A percentile compares a stretch with the other conserved stretches of the same genome.
These are phyloP conservation scores for Sporophila hypoxantha DNA, from an alignment of 2,113 vertebrate genomes.

Conservation along the genomic window DNA sequence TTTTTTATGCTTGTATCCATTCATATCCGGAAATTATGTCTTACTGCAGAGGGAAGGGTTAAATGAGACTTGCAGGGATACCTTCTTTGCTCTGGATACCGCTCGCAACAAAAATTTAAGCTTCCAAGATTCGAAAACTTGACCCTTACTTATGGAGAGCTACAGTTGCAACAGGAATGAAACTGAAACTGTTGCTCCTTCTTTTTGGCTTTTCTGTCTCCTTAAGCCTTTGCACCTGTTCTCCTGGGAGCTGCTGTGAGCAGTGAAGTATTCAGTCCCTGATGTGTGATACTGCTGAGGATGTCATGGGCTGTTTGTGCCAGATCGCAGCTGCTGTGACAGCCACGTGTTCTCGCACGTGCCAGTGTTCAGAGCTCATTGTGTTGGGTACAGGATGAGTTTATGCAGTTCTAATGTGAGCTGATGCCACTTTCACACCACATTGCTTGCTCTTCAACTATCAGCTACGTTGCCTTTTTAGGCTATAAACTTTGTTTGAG, in stretches of 20 bases:
- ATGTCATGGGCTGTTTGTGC: not conserved
- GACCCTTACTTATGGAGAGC: not conserved
- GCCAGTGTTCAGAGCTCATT: not conserved
- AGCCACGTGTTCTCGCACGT: rapidly evolving
- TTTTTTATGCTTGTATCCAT: not conserved
- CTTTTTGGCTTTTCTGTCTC: not conserved
- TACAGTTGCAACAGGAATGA: not conserved
- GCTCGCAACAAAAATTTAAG: not conserved
- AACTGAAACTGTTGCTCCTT: not conserved
- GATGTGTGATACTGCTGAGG: not conserved
- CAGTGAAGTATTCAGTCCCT: not conserved
- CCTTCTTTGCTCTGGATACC: not conserved
- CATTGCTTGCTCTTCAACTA: not conserved
- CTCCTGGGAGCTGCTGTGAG: not conserved
- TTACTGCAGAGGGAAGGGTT: not conserved
- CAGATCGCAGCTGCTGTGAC: not conserved
- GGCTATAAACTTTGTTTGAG: not conserved
- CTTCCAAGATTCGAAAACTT: not conserved
- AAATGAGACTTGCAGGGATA: rapidly evolving
- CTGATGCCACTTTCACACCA: not conserved
- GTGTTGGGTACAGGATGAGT: too few species aligned
- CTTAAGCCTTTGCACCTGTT: not conserved
- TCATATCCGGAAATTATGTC: not conserved
- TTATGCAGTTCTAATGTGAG: not conserved
- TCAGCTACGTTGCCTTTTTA: not conserved